Evolutionary conservation across 1,140 invertebrate species (phyloP), one percentile per base, ranked within the genome.

Genomic region (Hypsibius dujardini): DNA sequence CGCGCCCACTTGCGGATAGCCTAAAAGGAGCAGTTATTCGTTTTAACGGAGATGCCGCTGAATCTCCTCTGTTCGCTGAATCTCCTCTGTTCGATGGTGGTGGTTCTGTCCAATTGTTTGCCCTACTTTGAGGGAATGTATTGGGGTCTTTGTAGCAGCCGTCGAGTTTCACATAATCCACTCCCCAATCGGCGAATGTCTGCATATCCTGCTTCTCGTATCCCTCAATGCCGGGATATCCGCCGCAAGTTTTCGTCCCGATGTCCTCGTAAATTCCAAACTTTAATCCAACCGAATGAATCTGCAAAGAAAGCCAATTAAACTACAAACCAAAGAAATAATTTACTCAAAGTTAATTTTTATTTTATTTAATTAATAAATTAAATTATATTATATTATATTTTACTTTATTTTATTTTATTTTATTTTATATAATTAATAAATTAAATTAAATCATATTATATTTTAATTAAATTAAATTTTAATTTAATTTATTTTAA

Each of bases 221-320:
- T 1, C 89, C 90, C 60, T 93, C 82, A 73, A 91, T 88, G 56
- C 94, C 95, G 15, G 94, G 94, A 80, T 94, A 98, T 2, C 92
- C 92, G 46, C 76, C 81, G 75, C 95, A 98, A 0, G 95, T 98
- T 76, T 88, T 88, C 74, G 88, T 92, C 1, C 95, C 95, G 81
- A 88, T 95, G 79, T 97, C 93, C 79, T 95, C 91, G 78, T 98
- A 98, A 73, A 97, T 95, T 40, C 94, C 95, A 77, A 98, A 91
- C 79, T 95, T 96, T 1, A 98, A 80, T 62, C 90, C 92, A 81
- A 88, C 90, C 2, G 86, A 85, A 81, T 98, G 94, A 74, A 97
- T 84, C 92, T 95, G 42, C 62, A 67, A 67, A 67, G n/a, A n/a
- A n/a, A n/a, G n/a, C n/a, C n/a, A n/a, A n/a, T n/a, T n/a, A n/a